Evolutionary conservation across 2,797 vertebrate species (phyloP).

Genomic region (Brachyrhaphis roseni): DNA sequence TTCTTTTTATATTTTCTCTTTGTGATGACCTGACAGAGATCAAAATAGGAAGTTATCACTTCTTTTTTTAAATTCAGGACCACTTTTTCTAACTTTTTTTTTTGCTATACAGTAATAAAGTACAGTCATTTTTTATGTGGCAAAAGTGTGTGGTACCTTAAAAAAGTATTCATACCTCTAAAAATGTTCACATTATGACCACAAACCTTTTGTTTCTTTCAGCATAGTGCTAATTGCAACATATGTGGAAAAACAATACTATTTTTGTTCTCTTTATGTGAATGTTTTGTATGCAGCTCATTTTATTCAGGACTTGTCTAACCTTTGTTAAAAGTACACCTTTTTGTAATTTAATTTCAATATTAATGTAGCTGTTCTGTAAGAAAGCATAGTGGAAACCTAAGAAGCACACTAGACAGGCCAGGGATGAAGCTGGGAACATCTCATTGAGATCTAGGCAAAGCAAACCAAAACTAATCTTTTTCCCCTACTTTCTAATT

Average conservation of each 20-base stretch:
- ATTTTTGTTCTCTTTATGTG: background rate
- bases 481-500: background rate
- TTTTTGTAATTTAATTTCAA: background rate
- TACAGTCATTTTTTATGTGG: slow-evolving; percentile 10
- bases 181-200: background rate
- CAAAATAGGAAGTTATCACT: slow-evolving; percentile 25
- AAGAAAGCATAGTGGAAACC: background rate
- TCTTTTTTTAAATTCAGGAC: background rate
- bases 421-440: background rate
- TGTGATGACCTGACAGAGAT: slow-evolving; percentile 24
- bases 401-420: background rate
- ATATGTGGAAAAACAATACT: background rate
- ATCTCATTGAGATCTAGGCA: background rate
- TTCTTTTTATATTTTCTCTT: slow-evolving; percentile 29
- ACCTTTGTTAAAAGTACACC: background rate
- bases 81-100: background rate
- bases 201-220: background rate
- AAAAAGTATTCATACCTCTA: background rate
- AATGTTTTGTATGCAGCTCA: background rate
- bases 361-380: background rate
- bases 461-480: background rate
- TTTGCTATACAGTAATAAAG: slow-evolving; percentile 26
- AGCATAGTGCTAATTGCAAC: background rate
- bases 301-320: background rate
- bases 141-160: slow-evolving; percentile 1